Evolutionary conservation across 2,113 vertebrate genomes (phyloP).

Genomic region (Zapus hudsonius): DNA sequence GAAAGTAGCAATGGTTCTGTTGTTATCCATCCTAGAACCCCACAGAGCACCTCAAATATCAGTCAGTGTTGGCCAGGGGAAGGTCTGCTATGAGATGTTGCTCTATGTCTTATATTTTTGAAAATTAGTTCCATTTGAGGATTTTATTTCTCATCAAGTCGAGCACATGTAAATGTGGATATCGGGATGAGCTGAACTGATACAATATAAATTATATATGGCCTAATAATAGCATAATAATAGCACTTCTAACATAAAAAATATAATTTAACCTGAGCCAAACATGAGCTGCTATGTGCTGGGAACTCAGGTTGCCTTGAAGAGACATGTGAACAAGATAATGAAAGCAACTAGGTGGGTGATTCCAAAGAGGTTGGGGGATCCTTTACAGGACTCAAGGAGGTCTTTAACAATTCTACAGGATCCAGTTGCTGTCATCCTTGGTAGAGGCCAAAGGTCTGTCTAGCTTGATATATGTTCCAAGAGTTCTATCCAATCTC

Average conservation of each 20-base stretch:
- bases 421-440: neutral
- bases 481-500: neutral
- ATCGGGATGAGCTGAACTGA: neutral
- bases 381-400: neutral
- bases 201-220: neutral
- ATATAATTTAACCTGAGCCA: neutral
- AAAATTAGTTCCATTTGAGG: neutral
- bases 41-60: neutral
- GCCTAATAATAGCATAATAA: neutral
- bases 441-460: neutral
- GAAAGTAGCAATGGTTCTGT: neutral
- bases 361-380: neutral
- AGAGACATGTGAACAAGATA: neutral
- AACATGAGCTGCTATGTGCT: neutral
- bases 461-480: neutral
- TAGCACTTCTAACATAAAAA: neutral
- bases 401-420: neutral
- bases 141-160: neutral
- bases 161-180: neutral
- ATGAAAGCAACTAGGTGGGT: neutral
- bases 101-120: neutral
- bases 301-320: neutral
- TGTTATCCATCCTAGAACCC: neutral
- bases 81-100: neutral
- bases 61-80: rapidly evolving